Conservation (phyloP, 2,888 invertebrate genomes). For the Cataglyphis cursor region DNA sequence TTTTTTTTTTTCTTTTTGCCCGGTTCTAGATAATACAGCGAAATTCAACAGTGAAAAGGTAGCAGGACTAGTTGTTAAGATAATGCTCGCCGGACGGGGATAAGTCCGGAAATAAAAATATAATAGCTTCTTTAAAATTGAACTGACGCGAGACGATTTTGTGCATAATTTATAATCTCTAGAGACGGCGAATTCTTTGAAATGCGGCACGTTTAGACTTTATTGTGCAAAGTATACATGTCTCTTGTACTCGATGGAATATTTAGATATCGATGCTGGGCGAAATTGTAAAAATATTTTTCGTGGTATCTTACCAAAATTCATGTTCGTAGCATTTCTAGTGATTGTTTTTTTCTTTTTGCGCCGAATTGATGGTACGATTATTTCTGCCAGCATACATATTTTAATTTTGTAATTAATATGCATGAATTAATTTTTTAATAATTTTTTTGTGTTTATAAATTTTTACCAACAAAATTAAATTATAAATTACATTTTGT, state of each 20-base stretch:
- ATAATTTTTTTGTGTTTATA: background rate
- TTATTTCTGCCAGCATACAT: background rate
- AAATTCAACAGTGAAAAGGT: slow-evolving; percentile 66
- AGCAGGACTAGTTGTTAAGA: slow-evolving; percentile 63
- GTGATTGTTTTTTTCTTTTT: background rate
- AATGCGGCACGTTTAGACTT: slow-evolving; percentile 46
- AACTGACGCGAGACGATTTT: slow-evolving; percentile 6
- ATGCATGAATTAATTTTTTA: background rate
- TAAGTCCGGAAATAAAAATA: slow-evolving; percentile 66
- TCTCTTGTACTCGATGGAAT: background rate
- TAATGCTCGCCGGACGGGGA: slow-evolving; percentile 57
- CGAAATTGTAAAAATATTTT: background rate
- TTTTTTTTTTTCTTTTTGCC: slow-evolving; percentile 6
- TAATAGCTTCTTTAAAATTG: slow-evolving; percentile 66
- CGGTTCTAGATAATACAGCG: slow-evolving; percentile 40
- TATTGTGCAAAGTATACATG: background rate
- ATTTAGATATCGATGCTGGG: background rate
- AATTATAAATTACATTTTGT: background rate
- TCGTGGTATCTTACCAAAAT: background rate
- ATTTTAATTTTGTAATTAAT: background rate
- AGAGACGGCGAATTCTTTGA: slow-evolving; percentile 25
- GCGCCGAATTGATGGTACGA: background rate
- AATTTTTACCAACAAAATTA: background rate
- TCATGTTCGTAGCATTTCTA: background rate
- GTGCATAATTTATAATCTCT: slow-evolving; percentile 60